phyloP scores from a whole-genome alignment of 2,888 invertebrate species.

The Chrysolina americana region DNA sequence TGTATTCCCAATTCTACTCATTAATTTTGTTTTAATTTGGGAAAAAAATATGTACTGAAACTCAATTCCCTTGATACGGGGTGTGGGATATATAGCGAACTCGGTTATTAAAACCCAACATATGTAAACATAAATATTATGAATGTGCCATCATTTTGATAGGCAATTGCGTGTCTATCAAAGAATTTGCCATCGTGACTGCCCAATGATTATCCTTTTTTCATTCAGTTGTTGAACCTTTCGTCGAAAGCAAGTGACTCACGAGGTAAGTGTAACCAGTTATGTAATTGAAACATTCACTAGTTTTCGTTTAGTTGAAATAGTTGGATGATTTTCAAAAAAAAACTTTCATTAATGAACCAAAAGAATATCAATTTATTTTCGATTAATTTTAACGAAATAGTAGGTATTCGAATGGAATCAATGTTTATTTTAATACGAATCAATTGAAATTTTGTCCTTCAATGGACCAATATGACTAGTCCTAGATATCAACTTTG shows the following conservation, averaged over 20 bases:
- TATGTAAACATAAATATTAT: slow-evolving; percentile 29
- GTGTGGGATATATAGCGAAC: slow-evolving; percentile 30
- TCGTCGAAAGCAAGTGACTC: not conserved
- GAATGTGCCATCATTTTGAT: not conserved
- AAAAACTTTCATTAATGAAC: too few species aligned
- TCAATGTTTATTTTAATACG: too few species aligned
- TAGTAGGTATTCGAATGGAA: too few species aligned
- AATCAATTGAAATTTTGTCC: too few species aligned
- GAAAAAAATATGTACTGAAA: slow-evolving; percentile 21
- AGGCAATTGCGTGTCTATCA: not conserved
- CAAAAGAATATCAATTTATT: too few species aligned
- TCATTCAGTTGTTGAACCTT: not conserved
- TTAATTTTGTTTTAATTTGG: slow-evolving; percentile 5
- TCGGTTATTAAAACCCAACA: slow-evolving; percentile 34
- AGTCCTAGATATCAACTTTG: too few species aligned
- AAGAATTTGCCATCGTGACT: not conserved
- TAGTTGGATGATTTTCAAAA: too few species aligned
- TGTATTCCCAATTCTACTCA: slow-evolving; percentile 2
- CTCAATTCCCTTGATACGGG: slow-evolving; percentile 34
- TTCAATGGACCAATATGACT: too few species aligned
- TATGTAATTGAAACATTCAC: too few species aligned
- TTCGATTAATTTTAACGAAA: too few species aligned
- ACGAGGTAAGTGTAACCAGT: not conserved
- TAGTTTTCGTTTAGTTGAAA: too few species aligned
- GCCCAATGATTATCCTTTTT: not conserved